These are phyloP conservation scores for Eugnorisma glareosa DNA, from an alignment of 2,888 invertebrate genomes.

Conservation along the genomic window DNA sequence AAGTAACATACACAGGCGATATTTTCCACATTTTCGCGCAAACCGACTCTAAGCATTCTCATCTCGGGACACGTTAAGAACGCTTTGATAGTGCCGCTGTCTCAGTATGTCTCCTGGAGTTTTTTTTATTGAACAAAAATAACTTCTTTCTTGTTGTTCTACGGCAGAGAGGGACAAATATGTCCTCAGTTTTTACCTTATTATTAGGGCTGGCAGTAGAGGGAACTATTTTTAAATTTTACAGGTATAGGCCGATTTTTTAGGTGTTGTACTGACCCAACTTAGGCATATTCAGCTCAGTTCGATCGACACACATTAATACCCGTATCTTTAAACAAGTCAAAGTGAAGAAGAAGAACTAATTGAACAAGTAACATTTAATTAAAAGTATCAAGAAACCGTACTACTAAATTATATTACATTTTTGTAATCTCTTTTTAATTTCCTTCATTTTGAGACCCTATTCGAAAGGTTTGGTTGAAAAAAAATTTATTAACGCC, in stretches of 20 bases:
- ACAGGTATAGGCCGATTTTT: neutral
- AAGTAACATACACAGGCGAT: conserved; percentile 5
- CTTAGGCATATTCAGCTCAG: no score
- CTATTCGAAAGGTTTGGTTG: no score
- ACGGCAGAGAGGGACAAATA: conserved; percentile 68
- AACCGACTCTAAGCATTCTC: conserved; percentile 53
- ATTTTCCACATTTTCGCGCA: conserved; percentile 64
- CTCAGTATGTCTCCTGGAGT: conserved; percentile 69
- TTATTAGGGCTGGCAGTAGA: conserved; percentile 55
- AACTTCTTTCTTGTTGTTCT: conserved; percentile 74
- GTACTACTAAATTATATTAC: no score
- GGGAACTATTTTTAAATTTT: conserved; percentile 21
- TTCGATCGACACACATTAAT: neutral
- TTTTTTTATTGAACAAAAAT: conserved; percentile 75
- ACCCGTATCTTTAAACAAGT: no score
- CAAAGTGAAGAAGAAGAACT: no score
- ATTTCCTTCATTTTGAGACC: no score
- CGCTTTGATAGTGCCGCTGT: conserved; percentile 75
- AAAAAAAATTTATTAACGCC: no score
- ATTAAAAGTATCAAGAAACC: no score
- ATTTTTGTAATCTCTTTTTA: no score
- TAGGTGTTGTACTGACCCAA: neutral
- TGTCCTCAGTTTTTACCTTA: conserved; percentile 68
- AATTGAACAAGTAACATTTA: no score
- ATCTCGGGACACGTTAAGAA: conserved; percentile 62